Percentiles rank a stretch among this genome's conserved stretches.
Evolutionary conservation across 2,797 vertebrate species (phyloP).

Genomic region (Peromyscus aztecus): DNA sequence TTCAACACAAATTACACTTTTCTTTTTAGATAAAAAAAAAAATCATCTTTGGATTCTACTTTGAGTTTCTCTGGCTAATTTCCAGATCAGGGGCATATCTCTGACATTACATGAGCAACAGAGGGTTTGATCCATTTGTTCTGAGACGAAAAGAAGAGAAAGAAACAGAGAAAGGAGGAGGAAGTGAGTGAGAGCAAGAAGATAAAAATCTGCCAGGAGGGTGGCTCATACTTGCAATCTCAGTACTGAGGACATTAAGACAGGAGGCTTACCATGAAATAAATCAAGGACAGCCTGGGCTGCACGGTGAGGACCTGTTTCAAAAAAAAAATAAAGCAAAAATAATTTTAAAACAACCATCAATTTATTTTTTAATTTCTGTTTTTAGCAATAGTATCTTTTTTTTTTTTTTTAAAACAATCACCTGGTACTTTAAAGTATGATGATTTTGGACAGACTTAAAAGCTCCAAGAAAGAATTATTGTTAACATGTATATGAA

Average conservation of each 20-base stretch:
- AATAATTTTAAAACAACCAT: background rate
- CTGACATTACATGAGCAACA: background rate
- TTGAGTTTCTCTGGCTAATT: constrained; percentile 54
- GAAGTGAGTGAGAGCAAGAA: background rate
- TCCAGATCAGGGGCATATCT: constrained; percentile 1
- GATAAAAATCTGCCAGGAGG: background rate
- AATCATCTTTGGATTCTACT: constrained; percentile 1
- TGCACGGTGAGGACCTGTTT: background rate
- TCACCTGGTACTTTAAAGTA: background rate
- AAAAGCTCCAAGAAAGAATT: background rate
- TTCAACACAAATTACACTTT: constrained; percentile 59
- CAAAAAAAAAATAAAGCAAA: background rate
- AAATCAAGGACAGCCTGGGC: background rate
- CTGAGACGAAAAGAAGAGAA: too few species aligned
- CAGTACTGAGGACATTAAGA: background rate
- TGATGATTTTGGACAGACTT: background rate
- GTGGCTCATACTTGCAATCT: background rate
- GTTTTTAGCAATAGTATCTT: background rate
- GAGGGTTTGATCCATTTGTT: background rate
- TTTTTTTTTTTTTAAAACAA: background rate
- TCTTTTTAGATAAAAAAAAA: constrained; percentile 33
- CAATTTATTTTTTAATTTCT: constrained; percentile 7
- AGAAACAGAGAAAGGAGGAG: background rate
- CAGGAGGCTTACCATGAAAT: background rate
- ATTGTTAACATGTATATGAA: background rate